Evolutionary conservation across 1,140 invertebrate species (phyloP).

Genomic region (Drosophila sturtevanti): DNA sequence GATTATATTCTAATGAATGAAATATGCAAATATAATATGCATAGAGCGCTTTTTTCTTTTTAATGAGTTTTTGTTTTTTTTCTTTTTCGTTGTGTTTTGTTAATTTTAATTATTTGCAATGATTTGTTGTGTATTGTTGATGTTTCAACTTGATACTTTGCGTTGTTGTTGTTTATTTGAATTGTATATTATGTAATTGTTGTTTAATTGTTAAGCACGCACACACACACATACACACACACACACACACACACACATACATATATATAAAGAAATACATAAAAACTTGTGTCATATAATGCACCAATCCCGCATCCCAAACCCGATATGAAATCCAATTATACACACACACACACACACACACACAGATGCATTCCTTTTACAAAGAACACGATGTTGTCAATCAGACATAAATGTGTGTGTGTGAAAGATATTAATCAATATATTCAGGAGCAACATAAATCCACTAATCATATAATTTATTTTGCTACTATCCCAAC

Average conservation of each 20-base stretch:
- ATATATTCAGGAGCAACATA: too few species aligned
- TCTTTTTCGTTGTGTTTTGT: too few species aligned
- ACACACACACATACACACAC: conserved; percentile 27
- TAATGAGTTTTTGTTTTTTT: too few species aligned
- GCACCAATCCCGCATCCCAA: conserved; percentile 24
- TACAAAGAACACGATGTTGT: conserved; percentile 56
- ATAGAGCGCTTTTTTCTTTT: conserved; percentile 17
- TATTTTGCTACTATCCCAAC: conserved; percentile 12
- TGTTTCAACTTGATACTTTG: conserved; percentile 58
- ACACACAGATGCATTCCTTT: too few species aligned
- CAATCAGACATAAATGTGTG: conserved; percentile 35
- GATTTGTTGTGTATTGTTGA: conserved; percentile 55
- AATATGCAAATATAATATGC: conserved; percentile 26
- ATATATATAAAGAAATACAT: not conserved
- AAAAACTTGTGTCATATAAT: not conserved
- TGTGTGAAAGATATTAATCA: not conserved
- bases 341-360: too few species aligned
- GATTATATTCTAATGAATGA: not conserved
- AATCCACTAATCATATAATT: conserved; percentile 54
- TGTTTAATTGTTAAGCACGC: conserved; percentile 72
- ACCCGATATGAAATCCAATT: not conserved
- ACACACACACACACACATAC: conserved; percentile 12
- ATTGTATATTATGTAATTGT: conserved; percentile 79
- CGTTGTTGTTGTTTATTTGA: conserved; percentile 72
- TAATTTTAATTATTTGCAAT: conserved; percentile 65